Evolutionary conservation across 1,140 invertebrate genomes (phyloP).

Genomic region (Drosophila tristis): DNA sequence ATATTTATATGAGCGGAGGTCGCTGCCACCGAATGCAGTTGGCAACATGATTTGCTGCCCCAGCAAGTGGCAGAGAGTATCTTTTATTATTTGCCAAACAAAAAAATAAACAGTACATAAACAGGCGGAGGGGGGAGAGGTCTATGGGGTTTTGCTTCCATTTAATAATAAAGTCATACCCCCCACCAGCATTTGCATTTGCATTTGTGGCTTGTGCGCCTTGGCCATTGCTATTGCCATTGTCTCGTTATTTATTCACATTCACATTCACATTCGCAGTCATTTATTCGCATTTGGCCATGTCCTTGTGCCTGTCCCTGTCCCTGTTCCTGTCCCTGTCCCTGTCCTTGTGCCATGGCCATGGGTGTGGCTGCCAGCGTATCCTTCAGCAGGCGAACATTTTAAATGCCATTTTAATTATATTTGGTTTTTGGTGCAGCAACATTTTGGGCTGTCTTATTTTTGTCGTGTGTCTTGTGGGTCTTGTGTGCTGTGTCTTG

Average conservation of each 20-base stretch:
- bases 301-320: not conserved
- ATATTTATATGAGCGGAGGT: no score
- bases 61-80: conserved; percentile 42
- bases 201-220: conserved; percentile 51
- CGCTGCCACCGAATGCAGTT: conserved; percentile 13
- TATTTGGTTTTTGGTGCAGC: conserved; percentile 62
- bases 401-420: conserved; percentile 82
- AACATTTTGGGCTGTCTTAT: conserved; percentile 15
- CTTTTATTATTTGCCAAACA: conserved; percentile 63
- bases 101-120: conserved; percentile 52
- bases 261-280: conserved; percentile 50
- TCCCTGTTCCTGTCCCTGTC: no score
- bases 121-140: conserved; percentile 1
- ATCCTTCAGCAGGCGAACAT: conserved; percentile 42
- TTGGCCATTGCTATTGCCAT: conserved; percentile 32
- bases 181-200: conserved; percentile 65
- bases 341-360: no score
- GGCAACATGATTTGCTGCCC: conserved; percentile 32
- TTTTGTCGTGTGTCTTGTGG: conserved; percentile 29
- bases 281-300: not conserved
- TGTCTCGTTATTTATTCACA: conserved; percentile 75
- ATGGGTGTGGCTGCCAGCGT: not conserved
- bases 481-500: conserved; percentile 32
- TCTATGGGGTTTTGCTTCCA: not conserved
- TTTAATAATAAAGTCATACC: conserved; percentile 79